A percentile compares a stretch with the other conserved stretches of the same genome.
Evolutionary conservation across 92 coral and sea anemone genomes (phyloP).

Genomic region (Parazoanthus atlanticus): DNA sequence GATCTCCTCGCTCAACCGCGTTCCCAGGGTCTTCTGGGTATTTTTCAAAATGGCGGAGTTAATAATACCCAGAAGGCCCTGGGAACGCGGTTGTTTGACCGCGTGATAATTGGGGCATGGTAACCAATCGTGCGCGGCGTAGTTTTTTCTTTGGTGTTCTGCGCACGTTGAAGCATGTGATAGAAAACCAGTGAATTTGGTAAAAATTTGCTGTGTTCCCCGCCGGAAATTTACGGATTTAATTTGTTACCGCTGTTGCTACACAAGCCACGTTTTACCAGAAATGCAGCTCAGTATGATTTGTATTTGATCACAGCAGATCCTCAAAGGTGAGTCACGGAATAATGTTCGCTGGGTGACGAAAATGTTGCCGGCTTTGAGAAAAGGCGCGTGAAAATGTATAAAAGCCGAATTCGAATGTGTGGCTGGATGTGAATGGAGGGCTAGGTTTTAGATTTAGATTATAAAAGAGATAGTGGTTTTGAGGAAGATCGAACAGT

Average conservation of each 20-base stretch:
- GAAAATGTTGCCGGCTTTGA: constrained; percentile 21
- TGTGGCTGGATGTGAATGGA: constrained; percentile 7
- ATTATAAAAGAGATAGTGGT: background rate
- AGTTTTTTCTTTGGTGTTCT: background rate
- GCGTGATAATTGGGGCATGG: constrained; percentile 7
- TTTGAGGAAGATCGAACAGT: constrained; percentile 27
- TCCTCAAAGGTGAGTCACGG: constrained; percentile 33
- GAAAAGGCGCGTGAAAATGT: constrained; percentile 35
- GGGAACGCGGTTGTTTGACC: background rate
- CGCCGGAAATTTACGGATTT: constrained; percentile 13
- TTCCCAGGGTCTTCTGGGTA: too few relatives aligned
- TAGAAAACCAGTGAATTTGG: background rate
- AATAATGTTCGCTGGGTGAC: constrained; percentile 16
- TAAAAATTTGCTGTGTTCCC: background rate
- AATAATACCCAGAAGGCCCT: too few relatives aligned
- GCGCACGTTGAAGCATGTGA: constrained; percentile 48
- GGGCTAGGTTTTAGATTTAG: background rate
- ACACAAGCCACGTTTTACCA: constrained; percentile 5
- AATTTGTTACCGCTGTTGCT: background rate
- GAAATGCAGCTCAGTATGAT: constrained; percentile 36
- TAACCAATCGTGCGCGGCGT: constrained; percentile 6
- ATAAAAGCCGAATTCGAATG: background rate
- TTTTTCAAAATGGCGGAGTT: too few relatives aligned
- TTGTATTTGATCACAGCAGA: constrained; percentile 39
- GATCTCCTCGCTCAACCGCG: too few relatives aligned